These are phyloP conservation scores for Agapornis canus DNA, from an alignment of 2,797 vertebrate genomes.

Conservation along the genomic window DNA sequence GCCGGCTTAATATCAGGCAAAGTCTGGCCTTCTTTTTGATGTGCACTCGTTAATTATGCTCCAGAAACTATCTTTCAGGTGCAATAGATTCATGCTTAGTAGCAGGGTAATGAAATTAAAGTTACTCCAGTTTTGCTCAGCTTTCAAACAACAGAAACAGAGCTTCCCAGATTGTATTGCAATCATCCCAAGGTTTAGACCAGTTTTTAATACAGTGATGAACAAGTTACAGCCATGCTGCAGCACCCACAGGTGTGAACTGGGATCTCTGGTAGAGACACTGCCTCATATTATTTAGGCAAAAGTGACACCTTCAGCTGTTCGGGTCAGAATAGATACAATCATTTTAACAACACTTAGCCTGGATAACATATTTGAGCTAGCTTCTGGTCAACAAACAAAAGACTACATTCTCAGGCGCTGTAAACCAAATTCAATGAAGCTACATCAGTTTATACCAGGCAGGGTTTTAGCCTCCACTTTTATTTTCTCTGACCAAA, in stretches of 20 bases:
- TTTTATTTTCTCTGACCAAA: slow-evolving; percentile 36
- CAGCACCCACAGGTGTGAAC: slow-evolving; percentile 31
- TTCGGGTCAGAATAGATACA: slow-evolving; percentile 36
- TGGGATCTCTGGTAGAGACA: background rate
- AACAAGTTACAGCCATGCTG: background rate
- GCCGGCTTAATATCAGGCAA: background rate
- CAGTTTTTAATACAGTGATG: background rate
- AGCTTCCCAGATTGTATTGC: background rate
- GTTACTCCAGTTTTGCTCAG: background rate
- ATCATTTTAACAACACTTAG: background rate
- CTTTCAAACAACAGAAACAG: background rate
- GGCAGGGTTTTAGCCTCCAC: background rate
- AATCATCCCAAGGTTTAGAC: background rate
- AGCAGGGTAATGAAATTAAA: background rate
- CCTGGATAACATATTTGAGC: background rate
- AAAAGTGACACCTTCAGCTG: slow-evolving; percentile 41
- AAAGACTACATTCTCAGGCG: background rate
- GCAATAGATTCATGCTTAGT: background rate
- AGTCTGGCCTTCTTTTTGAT: background rate
- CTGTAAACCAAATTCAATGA: background rate
- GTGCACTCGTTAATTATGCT: background rate
- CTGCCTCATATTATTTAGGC: slow-evolving; percentile 46
- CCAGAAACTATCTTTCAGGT: background rate
- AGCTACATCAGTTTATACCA: background rate
- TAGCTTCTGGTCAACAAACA: background rate